A percentile compares a stretch with the other conserved stretches of the same genome.
These are phyloP conservation scores for Camarhynchus parvulus DNA, from an alignment of 2,113 vertebrate species.

Conservation along the genomic window DNA sequence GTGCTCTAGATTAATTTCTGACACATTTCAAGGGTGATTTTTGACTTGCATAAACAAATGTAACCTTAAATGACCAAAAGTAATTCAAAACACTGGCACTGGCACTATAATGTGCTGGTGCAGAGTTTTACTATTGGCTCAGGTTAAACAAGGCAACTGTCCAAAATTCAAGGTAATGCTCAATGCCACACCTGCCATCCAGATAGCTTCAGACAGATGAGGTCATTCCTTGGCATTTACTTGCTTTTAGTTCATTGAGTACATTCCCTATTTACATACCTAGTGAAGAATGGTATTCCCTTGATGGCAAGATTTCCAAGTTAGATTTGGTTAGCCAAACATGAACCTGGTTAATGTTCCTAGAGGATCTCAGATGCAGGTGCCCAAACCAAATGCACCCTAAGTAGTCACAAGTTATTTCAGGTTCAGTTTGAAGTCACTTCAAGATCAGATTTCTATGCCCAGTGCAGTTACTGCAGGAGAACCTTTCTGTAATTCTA, in stretches of 20 bases:
- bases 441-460: background rate
- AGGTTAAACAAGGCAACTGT: background rate
- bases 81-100: background rate
- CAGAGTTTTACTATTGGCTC: background rate
- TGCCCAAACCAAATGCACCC: background rate
- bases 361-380: background rate
- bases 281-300: background rate
- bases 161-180: background rate
- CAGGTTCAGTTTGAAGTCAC: background rate
- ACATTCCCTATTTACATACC: background rate
- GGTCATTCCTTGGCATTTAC: slow-evolving; percentile 8
- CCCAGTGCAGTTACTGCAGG: background rate
- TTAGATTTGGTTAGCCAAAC: background rate
- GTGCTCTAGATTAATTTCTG: background rate
- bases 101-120: background rate
- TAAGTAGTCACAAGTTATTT: background rate
- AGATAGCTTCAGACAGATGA: background rate
- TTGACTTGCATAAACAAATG: background rate
- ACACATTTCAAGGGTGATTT: background rate
- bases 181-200: background rate
- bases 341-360: background rate
- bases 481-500: background rate
- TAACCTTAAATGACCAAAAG: background rate
- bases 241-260: background rate
- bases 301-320: background rate